Base-by-base conservation (phyloP, 1,140 invertebrate species). In the Heliothis subflexa region DNA sequence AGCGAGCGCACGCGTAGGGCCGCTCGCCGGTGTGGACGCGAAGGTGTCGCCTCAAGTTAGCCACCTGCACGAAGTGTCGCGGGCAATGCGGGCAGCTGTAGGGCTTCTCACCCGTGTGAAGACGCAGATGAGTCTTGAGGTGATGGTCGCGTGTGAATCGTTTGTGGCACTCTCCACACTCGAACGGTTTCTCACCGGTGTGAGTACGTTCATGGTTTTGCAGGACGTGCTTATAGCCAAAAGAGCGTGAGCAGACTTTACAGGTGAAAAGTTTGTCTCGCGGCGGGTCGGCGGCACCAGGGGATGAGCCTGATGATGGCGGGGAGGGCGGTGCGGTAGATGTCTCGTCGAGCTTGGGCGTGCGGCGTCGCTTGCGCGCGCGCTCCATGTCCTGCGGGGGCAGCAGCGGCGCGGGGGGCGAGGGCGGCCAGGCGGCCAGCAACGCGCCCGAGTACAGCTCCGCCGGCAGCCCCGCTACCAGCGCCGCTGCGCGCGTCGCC, bases 181-280 rank as follows among this genome's bases (percentile, higher is more conserved):
- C 97, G 95, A 99, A 99, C 0, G 99, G 99, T 87, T 99, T 99
- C 88, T 99, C 98, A 0, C 99, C 99, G 0, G 99, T 99, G 91
- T 99, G 99, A 0, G 98, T 99, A 68, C 99, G 96, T 82, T 99
- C 98, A 91, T 99, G 99, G 89, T 99, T 99, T 89, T 99, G 98
- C 18, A 99, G 94, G 2, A 99, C 98, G 92, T 99, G 98, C 88
- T 99, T 99, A 95, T 99, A 99, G 9, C 98, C 98, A 86, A 99
- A 99, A 1, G 97, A 97, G 72, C 97, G 96, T 54, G 97, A 97
- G 93, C 98, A 99, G 3, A 98, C 97, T 68, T 96, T 96, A 93
- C 98, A 99, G 3, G 97, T 97, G 93, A 99, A 99, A 3, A 97
- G 96, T 88, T 98, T 98, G 83, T 98, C 97, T 1, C 97, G 94